Conservation (phyloP, 2,888 invertebrate genomes). For the Epistrophella euchroma region DNA sequence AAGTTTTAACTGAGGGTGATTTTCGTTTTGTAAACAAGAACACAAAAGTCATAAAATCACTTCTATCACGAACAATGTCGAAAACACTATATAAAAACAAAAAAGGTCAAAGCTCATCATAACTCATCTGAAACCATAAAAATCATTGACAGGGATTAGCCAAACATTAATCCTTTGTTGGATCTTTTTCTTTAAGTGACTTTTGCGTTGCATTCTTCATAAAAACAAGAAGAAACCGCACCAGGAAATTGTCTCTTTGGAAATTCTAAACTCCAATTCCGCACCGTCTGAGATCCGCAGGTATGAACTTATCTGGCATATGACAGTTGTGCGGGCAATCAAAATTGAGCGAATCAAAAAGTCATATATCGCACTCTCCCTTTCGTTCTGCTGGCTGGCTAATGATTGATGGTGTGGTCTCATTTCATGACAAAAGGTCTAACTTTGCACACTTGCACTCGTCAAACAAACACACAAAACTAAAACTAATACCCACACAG, state of each 20-base stretch:
- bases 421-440: conserved; percentile 75
- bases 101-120: conserved; percentile 42
- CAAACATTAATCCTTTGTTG: conserved; percentile 48
- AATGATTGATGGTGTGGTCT: conserved; percentile 78
- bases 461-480: conserved; percentile 51
- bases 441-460: conserved; percentile 76
- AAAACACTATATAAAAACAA: not conserved
- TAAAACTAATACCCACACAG: conserved; percentile 45
- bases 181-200: conserved; percentile 1
- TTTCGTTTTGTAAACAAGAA: conserved; percentile 19
- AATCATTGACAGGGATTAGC: conserved; percentile 55
- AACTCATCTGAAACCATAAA: conserved; percentile 50
- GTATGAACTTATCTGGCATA: conserved; percentile 64
- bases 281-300: conserved; percentile 57
- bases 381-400: conserved; percentile 76
- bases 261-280: conserved; percentile 26
- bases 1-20: conserved; percentile 25
- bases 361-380: conserved; percentile 78
- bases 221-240: conserved; percentile 53
- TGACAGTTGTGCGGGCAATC: conserved; percentile 73
- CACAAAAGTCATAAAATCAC: conserved; percentile 22
- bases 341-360: conserved; percentile 77
- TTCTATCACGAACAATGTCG: not conserved
- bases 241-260: conserved; percentile 54
- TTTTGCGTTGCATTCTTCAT: not conserved